Evolutionary conservation across 1,140 invertebrate species (phyloP).

Genomic region (Drusus annulatus): DNA sequence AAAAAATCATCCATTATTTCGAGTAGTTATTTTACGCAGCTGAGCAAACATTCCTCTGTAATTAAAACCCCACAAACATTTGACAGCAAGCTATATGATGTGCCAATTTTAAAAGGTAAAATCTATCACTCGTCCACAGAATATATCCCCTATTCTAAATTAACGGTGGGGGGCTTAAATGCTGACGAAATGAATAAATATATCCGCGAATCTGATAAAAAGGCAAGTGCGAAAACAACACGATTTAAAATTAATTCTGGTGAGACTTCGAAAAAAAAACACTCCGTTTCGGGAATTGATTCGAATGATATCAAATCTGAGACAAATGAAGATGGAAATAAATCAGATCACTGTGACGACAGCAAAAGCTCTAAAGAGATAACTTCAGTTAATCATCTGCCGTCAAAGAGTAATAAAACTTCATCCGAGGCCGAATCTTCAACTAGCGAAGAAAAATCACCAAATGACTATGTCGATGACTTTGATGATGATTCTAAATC

Average conservation of each 20-base stretch:
- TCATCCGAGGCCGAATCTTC: constrained; percentile 47
- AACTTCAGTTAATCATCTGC: too few species aligned
- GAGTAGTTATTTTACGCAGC: neutral
- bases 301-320: constrained; percentile 10
- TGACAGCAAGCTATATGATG: constrained; percentile 27
- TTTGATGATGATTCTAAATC: constrained; percentile 64
- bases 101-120: constrained; percentile 20
- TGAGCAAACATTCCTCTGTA: neutral
- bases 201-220: constrained; percentile 55
- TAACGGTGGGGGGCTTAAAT: constrained; percentile 67
- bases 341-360: neutral
- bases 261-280: neutral
- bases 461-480: constrained; percentile 66
- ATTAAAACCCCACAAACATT: constrained; percentile 7
- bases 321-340: neutral
- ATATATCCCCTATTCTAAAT: constrained; percentile 69
- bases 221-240: constrained; percentile 63
- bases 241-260: constrained; percentile 60
- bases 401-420: constrained; percentile 30
- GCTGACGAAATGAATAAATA: constrained; percentile 65
- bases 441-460: constrained; percentile 55
- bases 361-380: constrained; percentile 6
- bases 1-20: constrained; percentile 21
- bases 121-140: constrained; percentile 7
- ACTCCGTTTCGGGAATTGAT: neutral